Conservation (phyloP, 2,888 invertebrate genomes). For the Hecatera dysodea region DNA sequence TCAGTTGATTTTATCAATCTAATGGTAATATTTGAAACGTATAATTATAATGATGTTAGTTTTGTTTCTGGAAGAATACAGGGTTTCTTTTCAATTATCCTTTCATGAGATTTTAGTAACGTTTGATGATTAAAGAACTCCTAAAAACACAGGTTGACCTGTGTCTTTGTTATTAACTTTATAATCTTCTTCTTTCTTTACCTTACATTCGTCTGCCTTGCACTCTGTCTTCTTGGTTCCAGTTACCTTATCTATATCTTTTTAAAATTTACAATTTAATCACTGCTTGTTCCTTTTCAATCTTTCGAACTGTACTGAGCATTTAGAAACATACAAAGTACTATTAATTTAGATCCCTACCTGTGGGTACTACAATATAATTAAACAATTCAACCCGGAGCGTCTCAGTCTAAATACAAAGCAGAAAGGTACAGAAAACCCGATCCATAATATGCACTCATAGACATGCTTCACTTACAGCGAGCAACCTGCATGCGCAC, state of each 20-base stretch:
- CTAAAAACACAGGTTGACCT: too few species aligned
- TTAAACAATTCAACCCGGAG: slow-evolving; percentile 60
- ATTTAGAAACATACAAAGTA: slow-evolving; percentile 52
- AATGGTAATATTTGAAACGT: not conserved
- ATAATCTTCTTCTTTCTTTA: too few species aligned
- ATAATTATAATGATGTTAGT: too few species aligned
- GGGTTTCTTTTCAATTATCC: too few species aligned
- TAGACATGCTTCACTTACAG: slow-evolving; percentile 1
- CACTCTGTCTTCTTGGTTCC: not conserved
- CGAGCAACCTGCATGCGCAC: not conserved
- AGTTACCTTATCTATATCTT: not conserved
- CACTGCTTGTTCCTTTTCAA: not conserved
- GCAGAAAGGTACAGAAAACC: not conserved
- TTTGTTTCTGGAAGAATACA: too few species aligned
- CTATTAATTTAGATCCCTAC: slow-evolving; percentile 56
- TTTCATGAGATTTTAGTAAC: too few species aligned
- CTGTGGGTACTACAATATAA: slow-evolving; percentile 60
- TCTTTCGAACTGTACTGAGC: not conserved
- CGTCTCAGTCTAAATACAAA: slow-evolving; percentile 28
- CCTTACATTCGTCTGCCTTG: too few species aligned
- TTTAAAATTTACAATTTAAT: not conserved
- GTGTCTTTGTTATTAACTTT: too few species aligned
- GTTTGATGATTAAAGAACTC: too few species aligned
- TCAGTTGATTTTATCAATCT: not conserved
- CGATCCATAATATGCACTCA: not conserved